These are phyloP conservation scores for Peromyscus leucopus DNA, from an alignment of 2,113 vertebrate species.

Conservation along the genomic window DNA sequence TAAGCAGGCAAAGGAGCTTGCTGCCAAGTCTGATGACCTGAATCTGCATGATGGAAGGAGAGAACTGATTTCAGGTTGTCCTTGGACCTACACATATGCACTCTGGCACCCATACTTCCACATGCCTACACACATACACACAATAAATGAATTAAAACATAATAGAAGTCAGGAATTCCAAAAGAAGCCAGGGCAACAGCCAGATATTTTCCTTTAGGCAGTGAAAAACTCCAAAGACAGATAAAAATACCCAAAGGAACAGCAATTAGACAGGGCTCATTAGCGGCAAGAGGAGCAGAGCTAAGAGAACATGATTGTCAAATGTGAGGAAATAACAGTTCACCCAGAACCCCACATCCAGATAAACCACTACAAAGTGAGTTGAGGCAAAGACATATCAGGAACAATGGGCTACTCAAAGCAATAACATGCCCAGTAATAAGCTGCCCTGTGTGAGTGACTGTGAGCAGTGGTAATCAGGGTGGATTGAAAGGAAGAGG, in stretches of 20 bases:
- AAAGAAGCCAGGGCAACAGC: not conserved
- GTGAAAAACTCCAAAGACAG: not conserved
- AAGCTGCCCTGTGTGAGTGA: too few relatives aligned
- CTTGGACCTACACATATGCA: not conserved
- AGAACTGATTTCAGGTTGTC: not conserved
- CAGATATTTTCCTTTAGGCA: not conserved
- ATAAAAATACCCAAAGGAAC: not conserved
- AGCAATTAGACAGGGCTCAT: not conserved
- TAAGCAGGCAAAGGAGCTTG: not conserved
- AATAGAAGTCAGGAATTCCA: not conserved
- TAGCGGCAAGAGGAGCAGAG: fast-evolving
- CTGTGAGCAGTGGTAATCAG: not conserved
- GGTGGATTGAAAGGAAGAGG: too few relatives aligned
- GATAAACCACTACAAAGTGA: not conserved
- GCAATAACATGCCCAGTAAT: fast-evolving
- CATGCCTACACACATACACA: not conserved
- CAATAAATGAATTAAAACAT: not conserved
- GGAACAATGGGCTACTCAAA: fast-evolving
- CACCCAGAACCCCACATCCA: fast-evolving
- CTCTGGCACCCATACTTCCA: not conserved
- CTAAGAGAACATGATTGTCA: too few relatives aligned
- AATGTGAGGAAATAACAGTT: fast-evolving
- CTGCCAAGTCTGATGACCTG: not conserved
- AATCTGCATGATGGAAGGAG: not conserved
- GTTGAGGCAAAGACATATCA: too few relatives aligned